A percentile compares a stretch with the other conserved stretches of the same genome.
These are phyloP conservation scores for Aphidoletes aphidimyza DNA, from an alignment of 2,888 invertebrate species.

Conservation along the genomic window DNA sequence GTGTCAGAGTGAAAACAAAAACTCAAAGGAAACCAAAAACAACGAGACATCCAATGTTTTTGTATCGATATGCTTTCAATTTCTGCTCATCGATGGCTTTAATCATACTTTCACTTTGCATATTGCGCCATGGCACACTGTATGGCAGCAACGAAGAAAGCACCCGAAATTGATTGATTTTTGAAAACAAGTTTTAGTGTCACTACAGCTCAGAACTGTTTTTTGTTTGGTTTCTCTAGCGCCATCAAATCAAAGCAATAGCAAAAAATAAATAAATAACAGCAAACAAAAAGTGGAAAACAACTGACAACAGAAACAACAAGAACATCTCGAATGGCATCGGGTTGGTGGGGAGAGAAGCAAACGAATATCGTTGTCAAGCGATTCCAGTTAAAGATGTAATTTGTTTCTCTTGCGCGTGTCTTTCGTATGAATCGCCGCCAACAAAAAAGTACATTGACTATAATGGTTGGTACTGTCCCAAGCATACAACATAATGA, in stretches of 20 bases:
- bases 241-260: conserved; percentile 36
- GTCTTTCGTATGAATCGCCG: background rate
- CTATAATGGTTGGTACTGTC: background rate
- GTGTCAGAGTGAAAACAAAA: conserved; percentile 4
- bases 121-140: too few species aligned
- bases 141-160: too few species aligned
- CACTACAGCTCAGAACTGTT: too few species aligned
- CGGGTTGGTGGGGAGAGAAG: too few species aligned
- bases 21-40: background rate
- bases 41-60: background rate
- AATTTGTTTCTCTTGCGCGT: background rate
- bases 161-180: too few species aligned
- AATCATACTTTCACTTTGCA: too few species aligned
- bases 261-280: background rate
- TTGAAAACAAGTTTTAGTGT: too few species aligned
- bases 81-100: too few species aligned
- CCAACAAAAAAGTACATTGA: too few species aligned
- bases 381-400: conserved; percentile 38
- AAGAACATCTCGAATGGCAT: background rate
- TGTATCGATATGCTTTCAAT: background rate
- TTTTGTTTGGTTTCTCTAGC: background rate
- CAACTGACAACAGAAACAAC: background rate
- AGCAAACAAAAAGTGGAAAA: background rate
- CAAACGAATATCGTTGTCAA: background rate
- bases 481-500: conserved; percentile 23